These are phyloP conservation scores for Drosophila arawakana DNA, from an alignment of 1,140 invertebrate species.

Conservation along the genomic window DNA sequence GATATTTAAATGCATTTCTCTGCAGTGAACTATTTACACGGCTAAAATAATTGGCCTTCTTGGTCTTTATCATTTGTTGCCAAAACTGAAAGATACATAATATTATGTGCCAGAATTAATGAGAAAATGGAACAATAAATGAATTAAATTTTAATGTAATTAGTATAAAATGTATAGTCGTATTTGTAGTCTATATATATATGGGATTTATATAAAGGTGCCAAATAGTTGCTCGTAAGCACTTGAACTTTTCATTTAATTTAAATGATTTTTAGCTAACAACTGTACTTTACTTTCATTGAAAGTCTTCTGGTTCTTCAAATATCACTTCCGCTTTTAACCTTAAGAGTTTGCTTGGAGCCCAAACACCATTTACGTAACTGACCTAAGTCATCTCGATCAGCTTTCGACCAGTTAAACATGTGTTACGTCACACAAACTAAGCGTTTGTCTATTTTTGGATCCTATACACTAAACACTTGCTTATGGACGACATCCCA, in stretches of 20 bases:
- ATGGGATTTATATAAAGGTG: no score
- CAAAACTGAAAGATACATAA: slow-evolving; percentile 37
- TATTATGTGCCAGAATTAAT: slow-evolving; percentile 52
- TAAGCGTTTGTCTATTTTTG: slow-evolving; percentile 30
- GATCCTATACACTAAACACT: slow-evolving; percentile 1
- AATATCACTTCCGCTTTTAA: neutral
- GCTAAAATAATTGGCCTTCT: slow-evolving; percentile 18
- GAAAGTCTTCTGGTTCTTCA: no score
- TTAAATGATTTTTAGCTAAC: no score
- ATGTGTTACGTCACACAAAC: slow-evolving; percentile 57
- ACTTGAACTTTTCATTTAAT: no score
- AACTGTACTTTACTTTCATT: no score
- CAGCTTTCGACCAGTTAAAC: slow-evolving; percentile 50
- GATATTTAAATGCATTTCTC: slow-evolving; percentile 2
- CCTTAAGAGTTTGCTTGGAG: neutral
- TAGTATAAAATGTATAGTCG: slow-evolving; percentile 47
- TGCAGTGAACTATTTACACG: neutral
- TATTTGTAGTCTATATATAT: neutral
- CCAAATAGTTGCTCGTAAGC: no score
- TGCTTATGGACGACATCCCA: slow-evolving; percentile 49
- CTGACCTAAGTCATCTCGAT: slow-evolving; percentile 69
- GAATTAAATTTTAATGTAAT: slow-evolving; percentile 57
- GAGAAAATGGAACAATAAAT: slow-evolving; percentile 56
- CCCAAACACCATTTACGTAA: slow-evolving; percentile 62
- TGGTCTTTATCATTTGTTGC: neutral